A percentile compares a stretch with the other conserved stretches of the same genome.
These are phyloP conservation scores for Megathymus violae DNA, from an alignment of 1,140 invertebrate genomes.

Conservation along the genomic window DNA sequence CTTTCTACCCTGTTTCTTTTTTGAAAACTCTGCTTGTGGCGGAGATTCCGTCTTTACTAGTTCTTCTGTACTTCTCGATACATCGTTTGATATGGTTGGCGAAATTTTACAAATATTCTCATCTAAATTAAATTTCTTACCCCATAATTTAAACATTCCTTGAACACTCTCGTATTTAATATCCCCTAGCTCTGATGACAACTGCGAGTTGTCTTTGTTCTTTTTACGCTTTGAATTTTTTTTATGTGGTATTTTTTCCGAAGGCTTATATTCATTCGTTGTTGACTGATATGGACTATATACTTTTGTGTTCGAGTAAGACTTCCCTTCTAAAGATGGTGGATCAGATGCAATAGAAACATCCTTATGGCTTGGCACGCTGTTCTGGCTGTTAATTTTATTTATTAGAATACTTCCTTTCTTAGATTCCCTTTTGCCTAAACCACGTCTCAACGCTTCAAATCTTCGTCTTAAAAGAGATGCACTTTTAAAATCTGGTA, in stretches of 20 bases:
- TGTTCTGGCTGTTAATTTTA: slow-evolving; percentile 41
- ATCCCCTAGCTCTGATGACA: slow-evolving; percentile 39
- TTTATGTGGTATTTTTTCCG: slow-evolving; percentile 18
- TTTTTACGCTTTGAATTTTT: slow-evolving; percentile 34
- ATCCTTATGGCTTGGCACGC: slow-evolving; percentile 50
- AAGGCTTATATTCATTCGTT: slow-evolving; percentile 26
- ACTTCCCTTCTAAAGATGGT: slow-evolving; percentile 57
- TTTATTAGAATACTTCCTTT: slow-evolving; percentile 38
- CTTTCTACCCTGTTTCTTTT: slow-evolving; percentile 57
- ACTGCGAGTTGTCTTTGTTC: slow-evolving; percentile 29
- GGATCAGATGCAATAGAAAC: slow-evolving; percentile 65
- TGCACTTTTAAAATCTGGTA: slow-evolving; percentile 50
- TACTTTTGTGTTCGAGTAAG: slow-evolving; percentile 54
- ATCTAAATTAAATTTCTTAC: slow-evolving; percentile 64
- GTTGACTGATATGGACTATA: slow-evolving; percentile 39
- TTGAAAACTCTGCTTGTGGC: slow-evolving; percentile 16
- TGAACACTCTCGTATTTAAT: slow-evolving; percentile 57
- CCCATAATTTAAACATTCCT: slow-evolving; percentile 69
- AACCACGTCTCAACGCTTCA: slow-evolving; percentile 55
- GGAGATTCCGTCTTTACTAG: slow-evolving; percentile 29
- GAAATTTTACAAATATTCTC: slow-evolving; percentile 44
- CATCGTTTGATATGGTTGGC: slow-evolving; percentile 29
- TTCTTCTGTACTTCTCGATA: slow-evolving; percentile 35
- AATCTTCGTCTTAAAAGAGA: slow-evolving; percentile 58
- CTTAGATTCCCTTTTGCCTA: slow-evolving; percentile 52